Percentiles rank a stretch among this genome's conserved stretches.
Evolutionary conservation across 2,888 invertebrate genomes (phyloP).

Genomic region (Serripes groenlandicus): DNA sequence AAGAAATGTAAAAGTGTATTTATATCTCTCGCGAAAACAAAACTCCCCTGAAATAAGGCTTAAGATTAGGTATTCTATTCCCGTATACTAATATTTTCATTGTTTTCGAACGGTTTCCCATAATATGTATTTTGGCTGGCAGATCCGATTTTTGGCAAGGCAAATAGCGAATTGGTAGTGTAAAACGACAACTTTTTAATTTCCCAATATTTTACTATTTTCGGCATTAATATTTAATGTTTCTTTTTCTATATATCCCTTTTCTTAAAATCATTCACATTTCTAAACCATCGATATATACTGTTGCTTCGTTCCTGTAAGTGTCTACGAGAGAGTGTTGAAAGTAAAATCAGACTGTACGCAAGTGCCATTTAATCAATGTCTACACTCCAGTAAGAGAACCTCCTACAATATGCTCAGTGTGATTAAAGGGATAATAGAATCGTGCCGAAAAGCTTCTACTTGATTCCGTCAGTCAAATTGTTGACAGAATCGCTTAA

Average conservation of each 20-base stretch:
- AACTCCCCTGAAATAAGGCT: conserved; percentile 41
- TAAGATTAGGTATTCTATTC: conserved; percentile 55
- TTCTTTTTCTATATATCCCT: too few species aligned
- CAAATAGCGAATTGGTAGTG: neutral
- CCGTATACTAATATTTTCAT: conserved; percentile 67
- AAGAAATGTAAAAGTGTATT: conserved; percentile 54
- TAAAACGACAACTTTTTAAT: conserved; percentile 2
- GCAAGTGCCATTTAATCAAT: too few species aligned
- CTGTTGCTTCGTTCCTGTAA: too few species aligned
- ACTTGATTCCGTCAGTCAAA: conserved; percentile 13
- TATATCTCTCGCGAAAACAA: conserved; percentile 52
- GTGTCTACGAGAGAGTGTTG: too few species aligned
- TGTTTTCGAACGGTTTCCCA: conserved; percentile 59
- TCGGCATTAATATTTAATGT: too few species aligned
- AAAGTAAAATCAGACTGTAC: too few species aligned
- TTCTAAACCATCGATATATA: too few species aligned
- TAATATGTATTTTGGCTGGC: conserved; percentile 60
- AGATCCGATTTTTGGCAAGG: neutral
- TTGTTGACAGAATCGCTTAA: conserved; percentile 25
- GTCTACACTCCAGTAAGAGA: too few species aligned
- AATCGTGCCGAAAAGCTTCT: conserved; percentile 15
- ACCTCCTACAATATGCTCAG: too few species aligned
- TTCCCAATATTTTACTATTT: too few species aligned
- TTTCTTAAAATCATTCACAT: too few species aligned
- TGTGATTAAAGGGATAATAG: too few species aligned